phyloP scores from a whole-genome alignment of 2,888 invertebrate genomes.

The Acrobasis suavella region DNA sequence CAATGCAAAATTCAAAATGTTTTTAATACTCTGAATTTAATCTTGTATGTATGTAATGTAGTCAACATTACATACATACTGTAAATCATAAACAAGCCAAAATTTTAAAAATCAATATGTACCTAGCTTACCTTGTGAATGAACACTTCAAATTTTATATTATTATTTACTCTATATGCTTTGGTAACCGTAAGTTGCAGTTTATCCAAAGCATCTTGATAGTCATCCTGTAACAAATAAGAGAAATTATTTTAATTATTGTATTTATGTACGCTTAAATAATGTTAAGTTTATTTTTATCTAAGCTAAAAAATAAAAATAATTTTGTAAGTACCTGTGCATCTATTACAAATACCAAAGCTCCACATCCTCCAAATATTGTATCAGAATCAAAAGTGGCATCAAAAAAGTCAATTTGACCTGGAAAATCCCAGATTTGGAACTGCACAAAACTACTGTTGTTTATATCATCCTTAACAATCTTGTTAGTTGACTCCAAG shows the following conservation, averaged over 20 bases:
- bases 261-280: too few relatives aligned
- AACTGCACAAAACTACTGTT: conserved; percentile 98
- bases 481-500: conserved; percentile 98
- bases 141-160: conserved; percentile 98
- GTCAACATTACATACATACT: too few relatives aligned
- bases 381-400: conserved; percentile 97
- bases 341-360: conserved; percentile 99
- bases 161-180: conserved; percentile 97
- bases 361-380: conserved; percentile 98
- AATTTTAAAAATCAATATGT: conserved; percentile 21
- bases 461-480: conserved; percentile 98
- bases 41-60: too few relatives aligned
- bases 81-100: conserved; percentile 7
- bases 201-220: conserved; percentile 96
- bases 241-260: not conserved
- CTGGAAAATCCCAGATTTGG: conserved; percentile 99
- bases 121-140: conserved; percentile 91
- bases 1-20: conserved; percentile 2
- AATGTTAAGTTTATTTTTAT: too few relatives aligned
- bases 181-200: conserved; percentile 96
- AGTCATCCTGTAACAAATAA: conserved; percentile 90
- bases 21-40: too few relatives aligned
- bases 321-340: conserved; percentile 85
- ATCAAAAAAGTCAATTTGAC: conserved; percentile 99
- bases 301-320: not conserved